Base-by-base conservation (phyloP, 2,888 invertebrate genomes). In the Pterostichus madidus region DNA sequence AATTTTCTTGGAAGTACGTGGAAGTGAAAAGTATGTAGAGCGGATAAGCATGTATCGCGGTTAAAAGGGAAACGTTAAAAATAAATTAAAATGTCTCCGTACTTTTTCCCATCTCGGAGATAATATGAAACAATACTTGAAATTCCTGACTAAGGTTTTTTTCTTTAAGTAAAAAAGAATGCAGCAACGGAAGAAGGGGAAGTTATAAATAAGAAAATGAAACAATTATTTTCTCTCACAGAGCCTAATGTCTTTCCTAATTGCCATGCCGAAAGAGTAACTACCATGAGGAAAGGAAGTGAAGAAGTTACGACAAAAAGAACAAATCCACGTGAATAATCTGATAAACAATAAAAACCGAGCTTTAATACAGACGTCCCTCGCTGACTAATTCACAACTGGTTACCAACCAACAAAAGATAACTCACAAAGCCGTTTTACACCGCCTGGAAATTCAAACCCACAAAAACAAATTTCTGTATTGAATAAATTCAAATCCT, bases 151-250 rank as follows among this genome's bases (percentile, higher is more conserved):
- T 73, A 5, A n/a, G 11, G 17, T 31, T 75, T 75, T 73, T 75
- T 75, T 32, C 52, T 75, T 75, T 24, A 15, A 32, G 39, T 35
- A 64, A 64, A 44, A 71, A 71, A 39, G 44, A n/a, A 5, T 13
- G 44, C 13, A 46, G 39, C 44, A 71, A 71, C 73, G 80, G 73
- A 71, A 80, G 73, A 53, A 56, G 52, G 83, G 83, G 83, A 83
- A 83, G 83, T 64, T 77, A 77, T 83, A 83, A 77, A 83, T 83
- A 83, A 83, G 64, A 77, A 76, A 82, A 82, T 82, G 76, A 59
- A 73, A 83, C 83, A 83, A 83, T 83, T 83, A 83, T 83, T 68
- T 75, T 77, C 83, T 52, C 64, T 24, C 46, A 44, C 64, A 52
- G 77, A 49, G 64, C 64, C 77, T 77, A 83, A 83, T 83, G 77